Conservation (phyloP, 2,113 vertebrate species). For the Zingel zingel region DNA sequence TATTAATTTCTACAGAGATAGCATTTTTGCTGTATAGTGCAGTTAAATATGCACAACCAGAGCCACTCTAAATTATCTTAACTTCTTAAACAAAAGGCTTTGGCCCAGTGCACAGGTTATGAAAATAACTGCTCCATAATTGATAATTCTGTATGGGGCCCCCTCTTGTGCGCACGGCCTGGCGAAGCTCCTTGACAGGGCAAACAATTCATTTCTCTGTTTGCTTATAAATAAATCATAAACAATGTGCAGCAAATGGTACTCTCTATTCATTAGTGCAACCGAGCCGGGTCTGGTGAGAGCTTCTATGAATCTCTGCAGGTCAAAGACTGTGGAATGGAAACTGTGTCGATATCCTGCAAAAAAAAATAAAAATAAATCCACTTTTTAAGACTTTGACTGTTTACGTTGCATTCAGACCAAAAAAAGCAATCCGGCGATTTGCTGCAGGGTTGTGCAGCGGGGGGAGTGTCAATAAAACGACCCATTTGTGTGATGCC, state of each 20-base stretch:
- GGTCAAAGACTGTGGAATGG: neutral
- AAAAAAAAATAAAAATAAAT: too few species aligned
- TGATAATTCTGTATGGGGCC: neutral
- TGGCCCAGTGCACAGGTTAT: constrained; percentile 4
- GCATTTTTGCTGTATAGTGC: neutral
- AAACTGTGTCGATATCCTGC: too few species aligned
- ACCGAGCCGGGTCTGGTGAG: neutral
- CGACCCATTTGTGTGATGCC: too few species aligned
- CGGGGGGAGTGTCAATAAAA: too few species aligned
- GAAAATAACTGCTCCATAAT: constrained; percentile 21
- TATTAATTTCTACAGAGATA: too few species aligned
- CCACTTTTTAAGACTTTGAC: too few species aligned
- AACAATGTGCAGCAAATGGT: neutral
- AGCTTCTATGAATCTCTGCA: constrained; percentile 1
- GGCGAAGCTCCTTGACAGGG: constrained; percentile 14
- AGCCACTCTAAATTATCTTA: neutral
- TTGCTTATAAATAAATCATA: constrained; percentile 42
- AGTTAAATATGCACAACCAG: neutral
- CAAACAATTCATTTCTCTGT: constrained; percentile 33
- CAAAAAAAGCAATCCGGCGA: too few species aligned
- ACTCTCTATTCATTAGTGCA: constrained; percentile 20
- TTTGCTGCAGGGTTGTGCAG: too few species aligned
- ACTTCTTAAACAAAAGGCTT: constrained; percentile 5
- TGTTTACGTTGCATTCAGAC: too few species aligned
- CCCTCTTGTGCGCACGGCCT: neutral